These are phyloP conservation scores for Rhabdomys dilectus DNA, from an alignment of 2,113 vertebrate species.

Conservation along the genomic window DNA sequence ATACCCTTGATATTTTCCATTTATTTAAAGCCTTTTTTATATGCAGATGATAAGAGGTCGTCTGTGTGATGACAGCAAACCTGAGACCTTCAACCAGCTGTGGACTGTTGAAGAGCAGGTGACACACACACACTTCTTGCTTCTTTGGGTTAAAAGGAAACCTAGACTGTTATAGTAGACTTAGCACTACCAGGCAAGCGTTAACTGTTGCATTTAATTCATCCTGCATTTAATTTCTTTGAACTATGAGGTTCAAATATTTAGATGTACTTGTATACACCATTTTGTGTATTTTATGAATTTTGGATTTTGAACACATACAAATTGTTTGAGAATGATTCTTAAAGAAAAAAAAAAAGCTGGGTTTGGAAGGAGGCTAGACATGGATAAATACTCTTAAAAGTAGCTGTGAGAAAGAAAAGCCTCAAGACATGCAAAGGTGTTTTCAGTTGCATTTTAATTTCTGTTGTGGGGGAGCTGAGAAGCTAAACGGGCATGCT, in stretches of 20 bases:
- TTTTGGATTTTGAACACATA: background rate
- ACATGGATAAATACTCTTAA: background rate
- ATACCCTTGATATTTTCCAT: slow-evolving; percentile 71
- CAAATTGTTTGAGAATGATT: slow-evolving; percentile 52
- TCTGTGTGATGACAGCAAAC: slow-evolving; percentile 95
- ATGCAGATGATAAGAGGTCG: slow-evolving; percentile 97
- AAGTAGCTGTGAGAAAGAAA: slow-evolving; percentile 9
- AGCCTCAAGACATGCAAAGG: background rate
- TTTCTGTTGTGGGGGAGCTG: background rate
- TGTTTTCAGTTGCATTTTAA: background rate
- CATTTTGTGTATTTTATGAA: background rate
- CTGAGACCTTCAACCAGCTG: slow-evolving; percentile 98
- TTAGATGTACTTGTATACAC: background rate
- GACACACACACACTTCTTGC: slow-evolving; percentile 60
- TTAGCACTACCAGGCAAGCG: background rate
- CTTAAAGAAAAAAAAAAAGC: background rate
- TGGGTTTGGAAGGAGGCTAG: background rate
- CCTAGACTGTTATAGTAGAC: background rate
- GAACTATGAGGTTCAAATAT: slow-evolving; percentile 14
- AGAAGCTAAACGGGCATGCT: background rate
- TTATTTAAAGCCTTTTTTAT: slow-evolving; percentile 70
- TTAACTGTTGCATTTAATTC: slow-evolving; percentile 9
- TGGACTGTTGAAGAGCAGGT: slow-evolving; percentile 99
- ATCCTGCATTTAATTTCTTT: background rate
- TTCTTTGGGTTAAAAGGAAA: background rate